Evolutionary conservation across 2,888 invertebrate genomes (phyloP).

Genomic region (Hylaea fasciaria): DNA sequence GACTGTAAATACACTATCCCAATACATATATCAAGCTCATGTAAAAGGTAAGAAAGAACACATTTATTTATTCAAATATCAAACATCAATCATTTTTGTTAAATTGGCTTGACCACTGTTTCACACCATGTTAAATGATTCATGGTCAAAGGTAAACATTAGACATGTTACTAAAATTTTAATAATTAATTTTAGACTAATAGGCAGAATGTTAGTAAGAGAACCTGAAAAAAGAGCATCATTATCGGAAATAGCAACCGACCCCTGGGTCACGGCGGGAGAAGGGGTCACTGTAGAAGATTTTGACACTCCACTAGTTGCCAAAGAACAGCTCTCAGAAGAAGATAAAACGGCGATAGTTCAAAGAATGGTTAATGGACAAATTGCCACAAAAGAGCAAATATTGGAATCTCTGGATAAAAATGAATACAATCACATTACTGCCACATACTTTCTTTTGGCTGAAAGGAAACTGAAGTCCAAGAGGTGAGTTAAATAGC

Average conservation of each 20-base stretch:
- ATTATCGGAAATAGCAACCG: slow-evolving; percentile 93
- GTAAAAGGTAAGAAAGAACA: slow-evolving; percentile 87
- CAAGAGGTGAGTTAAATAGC: slow-evolving; percentile 83
- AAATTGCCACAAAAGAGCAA: slow-evolving; percentile 97
- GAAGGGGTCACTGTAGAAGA: slow-evolving; percentile 84
- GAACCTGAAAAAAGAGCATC: slow-evolving; percentile 96
- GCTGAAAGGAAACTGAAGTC: slow-evolving; percentile 96
- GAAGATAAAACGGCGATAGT: slow-evolving; percentile 96
- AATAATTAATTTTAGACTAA: slow-evolving; percentile 85
- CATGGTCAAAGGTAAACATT: background rate
- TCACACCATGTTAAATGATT: no score
- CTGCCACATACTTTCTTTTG: slow-evolving; percentile 98
- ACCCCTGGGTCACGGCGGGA: slow-evolving; percentile 91
- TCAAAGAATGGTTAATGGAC: slow-evolving; percentile 98
- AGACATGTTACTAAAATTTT: slow-evolving; percentile 3
- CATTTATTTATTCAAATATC: background rate
- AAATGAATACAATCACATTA: slow-evolving; percentile 99
- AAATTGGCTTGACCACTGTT: no score
- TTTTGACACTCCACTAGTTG: slow-evolving; percentile 91
- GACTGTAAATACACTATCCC: slow-evolving; percentile 99
- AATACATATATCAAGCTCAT: slow-evolving; percentile 92
- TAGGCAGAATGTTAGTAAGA: slow-evolving; percentile 96
- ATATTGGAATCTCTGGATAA: slow-evolving; percentile 97
- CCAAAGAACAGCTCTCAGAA: slow-evolving; percentile 94
- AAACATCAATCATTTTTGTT: no score